Base-by-base conservation (phyloP, 2,888 invertebrate species). In the Priapulus caudatus region DNA sequence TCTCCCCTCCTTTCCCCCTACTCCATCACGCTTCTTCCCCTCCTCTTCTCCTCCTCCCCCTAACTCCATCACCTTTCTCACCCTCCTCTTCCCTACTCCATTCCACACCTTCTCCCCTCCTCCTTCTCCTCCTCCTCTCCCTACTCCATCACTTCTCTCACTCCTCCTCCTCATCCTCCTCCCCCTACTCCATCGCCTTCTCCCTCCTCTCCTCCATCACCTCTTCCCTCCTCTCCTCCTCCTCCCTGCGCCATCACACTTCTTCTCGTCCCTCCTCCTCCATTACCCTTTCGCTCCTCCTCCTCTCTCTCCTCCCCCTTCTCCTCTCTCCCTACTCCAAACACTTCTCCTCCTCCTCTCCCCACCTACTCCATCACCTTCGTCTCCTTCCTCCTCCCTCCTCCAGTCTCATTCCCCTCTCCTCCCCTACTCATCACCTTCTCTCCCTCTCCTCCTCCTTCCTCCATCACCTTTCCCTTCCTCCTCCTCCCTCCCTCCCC, bases 391-490 rank as follows among this genome's bases (percentile, higher is more conserved):
- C 33, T 33, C 33, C n/a, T n/a, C n/a, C 33, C n/a, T n/a, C n/a
- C 33, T n/a, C 33, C n/a, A 10, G 10, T n/a, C n/a, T n/a, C n/a
- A 10, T 33, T n/a, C n/a, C 33, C n/a, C 33, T 33, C 33, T 33
- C 33, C n/a, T n/a, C n/a, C 33, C n/a, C 33, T 33, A 10, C n/a
- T n/a, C n/a, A 10, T 33, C 33, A 10, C 33, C n/a, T n/a, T 33
- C 33, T 33, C 33, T 33, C 33, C n/a, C 33, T 33, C 33, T 33
- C 33, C n/a, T n/a, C n/a, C 33, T 33, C 33, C n/a, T n/a, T 33
- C 33, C n/a, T n/a, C n/a, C 33, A 10, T n/a, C n/a, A 10, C n/a
- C 33, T 33, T n/a, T 33, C 33, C 33, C 10, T n/a, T 33, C n/a
- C n/a, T n/a, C n/a, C 33, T n/a, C 33, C n/a, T n/a, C 33, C n/a